Percentiles rank a stretch among this genome's conserved stretches.
phyloP scores from a whole-genome alignment of 2,113 vertebrate genomes.

The Athene noctua region DNA sequence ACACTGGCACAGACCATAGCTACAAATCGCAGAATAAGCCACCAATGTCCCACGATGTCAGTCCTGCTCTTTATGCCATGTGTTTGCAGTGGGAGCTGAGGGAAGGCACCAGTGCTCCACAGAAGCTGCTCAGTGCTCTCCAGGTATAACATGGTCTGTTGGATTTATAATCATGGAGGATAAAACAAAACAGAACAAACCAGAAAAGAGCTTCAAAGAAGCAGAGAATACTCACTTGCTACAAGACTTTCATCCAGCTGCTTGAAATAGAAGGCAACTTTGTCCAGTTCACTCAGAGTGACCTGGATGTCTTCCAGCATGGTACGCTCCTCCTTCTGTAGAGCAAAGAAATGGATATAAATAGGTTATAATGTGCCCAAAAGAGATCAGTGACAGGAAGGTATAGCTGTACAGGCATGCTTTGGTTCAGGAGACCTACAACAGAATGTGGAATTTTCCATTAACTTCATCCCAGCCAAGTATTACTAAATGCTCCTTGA shows the following conservation, averaged over 20 bases:
- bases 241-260: slow-evolving; percentile 90
- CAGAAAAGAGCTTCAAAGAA: not conserved
- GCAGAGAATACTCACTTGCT: slow-evolving; percentile 83
- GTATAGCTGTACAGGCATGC: not conserved
- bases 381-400: not conserved
- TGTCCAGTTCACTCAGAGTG: slow-evolving; percentile 91
- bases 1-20: not conserved
- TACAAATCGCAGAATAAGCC: not conserved
- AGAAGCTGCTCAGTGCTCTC: not conserved
- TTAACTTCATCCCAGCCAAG: not conserved
- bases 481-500: not conserved
- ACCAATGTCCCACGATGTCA: rapidly evolving
- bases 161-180: not conserved
- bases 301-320: slow-evolving; percentile 96
- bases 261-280: slow-evolving; percentile 91
- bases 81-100: not conserved
- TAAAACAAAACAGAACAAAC: not conserved
- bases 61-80: not conserved
- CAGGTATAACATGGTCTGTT: not conserved
- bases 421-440: not conserved
- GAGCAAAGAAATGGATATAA: not conserved
- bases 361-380: not conserved
- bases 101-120: not conserved
- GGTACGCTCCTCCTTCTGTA: slow-evolving; percentile 88
- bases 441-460: not conserved